Evolutionary conservation across 2,888 invertebrate genomes (phyloP).

Genomic region (Trissoscelio sp.): DNA sequence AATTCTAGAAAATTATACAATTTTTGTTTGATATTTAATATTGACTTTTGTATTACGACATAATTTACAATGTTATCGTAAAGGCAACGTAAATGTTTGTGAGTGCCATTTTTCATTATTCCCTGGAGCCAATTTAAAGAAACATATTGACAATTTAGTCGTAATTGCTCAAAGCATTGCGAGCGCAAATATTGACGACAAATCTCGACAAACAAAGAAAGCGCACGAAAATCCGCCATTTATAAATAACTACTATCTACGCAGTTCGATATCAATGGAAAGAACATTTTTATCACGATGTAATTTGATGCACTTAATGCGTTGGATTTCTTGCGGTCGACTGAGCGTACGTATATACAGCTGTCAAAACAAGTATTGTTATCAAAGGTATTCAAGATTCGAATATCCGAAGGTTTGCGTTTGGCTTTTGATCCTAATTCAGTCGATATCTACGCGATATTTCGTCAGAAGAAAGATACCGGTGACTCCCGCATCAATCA

Average conservation of each 20-base stretch:
- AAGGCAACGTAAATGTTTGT: not conserved
- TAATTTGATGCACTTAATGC: conserved; percentile 38
- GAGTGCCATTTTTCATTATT: conserved; percentile 1
- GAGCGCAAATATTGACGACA: conserved; percentile 10
- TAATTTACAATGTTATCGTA: not conserved
- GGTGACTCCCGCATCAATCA: conserved; percentile 66
- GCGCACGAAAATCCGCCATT: not conserved
- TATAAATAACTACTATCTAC: conserved; percentile 9
- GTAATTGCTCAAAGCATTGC: conserved; percentile 43
- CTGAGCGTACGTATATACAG: conserved; percentile 20
- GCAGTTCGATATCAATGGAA: conserved; percentile 1
- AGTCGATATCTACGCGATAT: conserved; percentile 53
- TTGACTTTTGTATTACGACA: too few relatives aligned
- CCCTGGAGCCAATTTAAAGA: conserved; percentile 17
- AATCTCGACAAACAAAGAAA: conserved; percentile 6
- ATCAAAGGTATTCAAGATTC: conserved; percentile 50
- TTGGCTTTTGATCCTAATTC: conserved; percentile 64
- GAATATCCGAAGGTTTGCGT: conserved; percentile 45
- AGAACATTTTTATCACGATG: conserved; percentile 18
- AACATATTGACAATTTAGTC: conserved; percentile 19
- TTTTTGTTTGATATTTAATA: too few relatives aligned
- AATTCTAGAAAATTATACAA: too few relatives aligned
- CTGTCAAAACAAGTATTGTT: conserved; percentile 61
- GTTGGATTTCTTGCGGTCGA: conserved; percentile 8
- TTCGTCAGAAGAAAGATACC: conserved; percentile 64